A percentile compares a stretch with the other conserved stretches of the same genome.
These are phyloP conservation scores for Halcyon malimbica DNA, from an alignment of 2,113 vertebrate species.

Conservation along the genomic window DNA sequence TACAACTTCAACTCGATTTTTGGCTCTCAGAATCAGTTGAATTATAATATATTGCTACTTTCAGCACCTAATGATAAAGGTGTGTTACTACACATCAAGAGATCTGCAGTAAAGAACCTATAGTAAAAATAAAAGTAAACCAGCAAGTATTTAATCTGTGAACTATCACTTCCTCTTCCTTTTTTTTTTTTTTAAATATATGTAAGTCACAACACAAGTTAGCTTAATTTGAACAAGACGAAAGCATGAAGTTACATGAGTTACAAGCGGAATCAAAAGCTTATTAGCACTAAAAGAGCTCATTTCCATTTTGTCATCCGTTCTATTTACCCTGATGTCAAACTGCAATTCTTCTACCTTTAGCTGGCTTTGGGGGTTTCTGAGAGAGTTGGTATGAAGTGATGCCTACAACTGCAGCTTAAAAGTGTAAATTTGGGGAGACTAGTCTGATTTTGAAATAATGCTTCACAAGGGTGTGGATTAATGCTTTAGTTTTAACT, in stretches of 20 bases:
- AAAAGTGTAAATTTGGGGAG: background rate
- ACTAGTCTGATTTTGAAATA: background rate
- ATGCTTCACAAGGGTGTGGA: background rate
- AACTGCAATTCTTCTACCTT: background rate
- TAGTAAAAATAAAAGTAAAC: background rate
- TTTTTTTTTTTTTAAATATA: background rate
- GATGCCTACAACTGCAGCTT: background rate
- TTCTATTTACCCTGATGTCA: background rate
- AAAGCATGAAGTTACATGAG: background rate
- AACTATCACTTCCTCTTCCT: background rate
- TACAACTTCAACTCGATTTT: background rate
- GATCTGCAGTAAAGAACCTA: background rate
- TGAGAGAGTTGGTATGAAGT: background rate
- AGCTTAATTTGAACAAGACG: background rate
- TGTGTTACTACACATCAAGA: background rate
- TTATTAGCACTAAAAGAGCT: background rate
- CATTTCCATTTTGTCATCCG: rapidly evolving
- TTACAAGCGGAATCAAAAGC: background rate
- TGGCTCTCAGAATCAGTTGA: background rate
- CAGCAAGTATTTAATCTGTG: background rate
- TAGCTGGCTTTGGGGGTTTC: background rate
- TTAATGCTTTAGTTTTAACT: background rate
- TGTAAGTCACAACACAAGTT: background rate
- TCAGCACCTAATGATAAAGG: background rate
- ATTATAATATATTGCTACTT: background rate